phyloP scores from a whole-genome alignment of 23 tunicate species.

The Trididemnum clinides region DNA sequence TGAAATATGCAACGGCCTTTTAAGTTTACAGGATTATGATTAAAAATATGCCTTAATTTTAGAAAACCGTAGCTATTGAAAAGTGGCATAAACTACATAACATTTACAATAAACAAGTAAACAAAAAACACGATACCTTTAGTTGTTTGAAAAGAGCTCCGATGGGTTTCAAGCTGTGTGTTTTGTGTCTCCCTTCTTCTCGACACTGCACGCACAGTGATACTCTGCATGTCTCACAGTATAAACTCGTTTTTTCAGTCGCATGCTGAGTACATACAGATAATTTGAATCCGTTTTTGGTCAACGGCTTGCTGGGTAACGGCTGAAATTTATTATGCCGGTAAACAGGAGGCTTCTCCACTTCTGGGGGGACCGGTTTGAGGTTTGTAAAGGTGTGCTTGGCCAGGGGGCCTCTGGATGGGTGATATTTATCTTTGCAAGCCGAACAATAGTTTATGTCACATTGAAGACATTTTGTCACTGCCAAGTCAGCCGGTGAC shows the following conservation, averaged over 20 bases:
- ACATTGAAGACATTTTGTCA: constrained; percentile 77
- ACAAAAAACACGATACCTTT: too few relatives aligned
- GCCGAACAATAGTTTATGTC: constrained; percentile 63
- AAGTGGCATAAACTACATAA: too few relatives aligned
- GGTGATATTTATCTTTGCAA: constrained; percentile 77
- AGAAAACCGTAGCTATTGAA: too few relatives aligned
- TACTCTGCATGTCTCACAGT: constrained; percentile 73
- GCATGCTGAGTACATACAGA: constrained; percentile 63
- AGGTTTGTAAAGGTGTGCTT: constrained; percentile 41
- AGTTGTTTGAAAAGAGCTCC: constrained; percentile 65
- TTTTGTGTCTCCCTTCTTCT: constrained; percentile 79
- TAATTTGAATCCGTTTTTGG: constrained; percentile 63
- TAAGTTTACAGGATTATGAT: too few relatives aligned
- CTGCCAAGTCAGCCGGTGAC: constrained; percentile 29
- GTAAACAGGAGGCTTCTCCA: constrained; percentile 26
- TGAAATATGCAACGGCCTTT: too few relatives aligned
- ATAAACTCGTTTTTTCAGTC: constrained; percentile 63
- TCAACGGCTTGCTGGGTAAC: constrained; percentile 43
- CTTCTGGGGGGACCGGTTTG: neutral
- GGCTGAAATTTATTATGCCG: constrained; percentile 44
- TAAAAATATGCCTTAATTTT: too few relatives aligned
- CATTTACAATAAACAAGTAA: too few relatives aligned
- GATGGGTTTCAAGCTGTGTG: constrained; percentile 75
- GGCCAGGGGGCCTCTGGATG: constrained; percentile 84
- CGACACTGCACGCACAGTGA: constrained; percentile 81